phyloP scores from a whole-genome alignment of 2,113 vertebrate species.

The Nesoenas mayeri region DNA sequence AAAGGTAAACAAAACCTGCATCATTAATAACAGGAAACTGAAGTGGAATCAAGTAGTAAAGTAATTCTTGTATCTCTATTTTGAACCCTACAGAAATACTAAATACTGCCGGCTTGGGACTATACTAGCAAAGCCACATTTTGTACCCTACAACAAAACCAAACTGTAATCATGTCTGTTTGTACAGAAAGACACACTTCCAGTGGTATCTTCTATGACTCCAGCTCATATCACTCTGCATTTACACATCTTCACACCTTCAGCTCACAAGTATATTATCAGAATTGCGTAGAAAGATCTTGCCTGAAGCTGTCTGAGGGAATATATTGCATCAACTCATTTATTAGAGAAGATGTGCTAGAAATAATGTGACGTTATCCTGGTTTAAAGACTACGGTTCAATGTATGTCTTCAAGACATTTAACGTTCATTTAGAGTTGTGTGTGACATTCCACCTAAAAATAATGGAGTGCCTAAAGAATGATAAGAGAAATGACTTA shows the following conservation, averaged over 20 bases:
- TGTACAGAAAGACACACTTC: not conserved
- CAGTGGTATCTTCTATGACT: not conserved
- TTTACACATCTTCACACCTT: not conserved
- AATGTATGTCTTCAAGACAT: not conserved
- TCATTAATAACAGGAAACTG: not conserved
- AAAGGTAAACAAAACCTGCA: not conserved
- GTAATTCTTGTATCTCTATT: not conserved
- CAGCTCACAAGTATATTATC: not conserved
- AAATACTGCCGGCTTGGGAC: not conserved
- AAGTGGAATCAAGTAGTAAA: not conserved
- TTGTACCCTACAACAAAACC: not conserved
- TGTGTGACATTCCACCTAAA: not conserved
- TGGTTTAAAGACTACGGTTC: not conserved
- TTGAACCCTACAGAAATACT: not conserved
- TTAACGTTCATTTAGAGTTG: not conserved
- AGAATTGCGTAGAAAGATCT: not conserved
- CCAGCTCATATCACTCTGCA: not conserved
- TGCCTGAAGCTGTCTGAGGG: not conserved
- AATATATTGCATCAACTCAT: not conserved
- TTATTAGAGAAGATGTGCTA: not conserved
- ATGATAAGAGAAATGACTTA: conserved; percentile 70
- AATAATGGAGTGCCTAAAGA: not conserved
- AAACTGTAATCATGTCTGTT: not conserved
- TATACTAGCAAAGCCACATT: not conserved
- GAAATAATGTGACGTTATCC: not conserved